These are phyloP conservation scores for Dasypogon diadema DNA, from an alignment of 2,888 invertebrate species.

Conservation along the genomic window DNA sequence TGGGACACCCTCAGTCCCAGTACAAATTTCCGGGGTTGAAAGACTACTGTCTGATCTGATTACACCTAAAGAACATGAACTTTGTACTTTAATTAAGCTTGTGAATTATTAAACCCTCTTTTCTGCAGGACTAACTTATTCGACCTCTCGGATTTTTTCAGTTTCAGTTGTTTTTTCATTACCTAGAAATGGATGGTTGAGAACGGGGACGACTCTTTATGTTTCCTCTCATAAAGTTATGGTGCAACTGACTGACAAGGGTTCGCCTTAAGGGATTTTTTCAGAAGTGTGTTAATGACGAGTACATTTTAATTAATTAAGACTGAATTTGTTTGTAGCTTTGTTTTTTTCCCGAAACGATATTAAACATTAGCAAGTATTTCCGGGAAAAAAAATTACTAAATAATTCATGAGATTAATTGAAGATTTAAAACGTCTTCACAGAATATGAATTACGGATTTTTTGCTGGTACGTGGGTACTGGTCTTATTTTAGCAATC, in stretches of 20 bases:
- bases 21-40: neutral
- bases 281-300: neutral
- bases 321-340: neutral
- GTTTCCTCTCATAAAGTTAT: neutral
- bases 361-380: neutral
- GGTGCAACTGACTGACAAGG: neutral
- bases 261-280: neutral
- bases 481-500: too few relatives aligned
- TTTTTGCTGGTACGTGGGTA: too few relatives aligned
- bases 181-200: neutral
- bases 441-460: too few relatives aligned
- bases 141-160: neutral
- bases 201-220: neutral
- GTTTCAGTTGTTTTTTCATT: neutral
- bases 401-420: neutral
- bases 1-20: neutral
- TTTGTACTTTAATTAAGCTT: slow-evolving; percentile 31
- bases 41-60: slow-evolving; percentile 32
- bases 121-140: neutral
- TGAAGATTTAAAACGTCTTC: neutral
- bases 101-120: slow-evolving; percentile 37
- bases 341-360: neutral
- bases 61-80: slow-evolving; percentile 1
- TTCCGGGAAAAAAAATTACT: neutral
- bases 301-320: neutral